phyloP scores from a whole-genome alignment of 2,113 vertebrate species.

The Eolophus roseicapilla region DNA sequence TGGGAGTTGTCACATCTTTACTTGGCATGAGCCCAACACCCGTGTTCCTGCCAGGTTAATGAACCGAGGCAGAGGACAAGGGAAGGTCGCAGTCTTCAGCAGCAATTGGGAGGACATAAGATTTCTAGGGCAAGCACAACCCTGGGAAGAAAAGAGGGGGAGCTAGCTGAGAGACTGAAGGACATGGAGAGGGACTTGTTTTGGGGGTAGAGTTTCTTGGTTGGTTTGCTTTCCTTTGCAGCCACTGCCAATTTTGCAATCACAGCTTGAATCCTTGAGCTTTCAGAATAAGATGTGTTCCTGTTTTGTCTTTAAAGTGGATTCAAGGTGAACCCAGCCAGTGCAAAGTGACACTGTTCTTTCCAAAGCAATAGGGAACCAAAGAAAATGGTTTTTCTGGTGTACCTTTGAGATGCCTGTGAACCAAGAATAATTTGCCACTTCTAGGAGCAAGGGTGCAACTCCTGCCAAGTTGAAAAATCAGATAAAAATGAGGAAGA shows the following conservation, averaged over 20 bases:
- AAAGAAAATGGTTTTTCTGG: not conserved
- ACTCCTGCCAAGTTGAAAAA: not conserved
- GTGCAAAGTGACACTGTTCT: not conserved
- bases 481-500: not conserved
- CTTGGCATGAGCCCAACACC: not conserved
- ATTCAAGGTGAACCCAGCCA: not conserved
- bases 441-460: not conserved
- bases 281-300: slow-evolving; percentile 1
- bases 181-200: not conserved
- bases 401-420: not conserved
- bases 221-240: slow-evolving; percentile 11
- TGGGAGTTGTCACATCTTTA: slow-evolving; percentile 3
- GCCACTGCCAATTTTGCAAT: not conserved
- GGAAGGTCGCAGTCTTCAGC: not conserved
- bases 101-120: not conserved
- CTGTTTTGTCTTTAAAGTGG: slow-evolving; percentile 1
- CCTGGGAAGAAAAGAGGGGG: not conserved
- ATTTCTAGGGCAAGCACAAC: not conserved
- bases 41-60: not conserved
- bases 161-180: not conserved
- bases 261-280: not conserved
- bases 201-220: not conserved
- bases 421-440: not conserved
- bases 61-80: not conserved
- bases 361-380: not conserved